These are phyloP conservation scores for Dusona sp. DNA, from an alignment of 2,888 invertebrate genomes.

Conservation along the genomic window DNA sequence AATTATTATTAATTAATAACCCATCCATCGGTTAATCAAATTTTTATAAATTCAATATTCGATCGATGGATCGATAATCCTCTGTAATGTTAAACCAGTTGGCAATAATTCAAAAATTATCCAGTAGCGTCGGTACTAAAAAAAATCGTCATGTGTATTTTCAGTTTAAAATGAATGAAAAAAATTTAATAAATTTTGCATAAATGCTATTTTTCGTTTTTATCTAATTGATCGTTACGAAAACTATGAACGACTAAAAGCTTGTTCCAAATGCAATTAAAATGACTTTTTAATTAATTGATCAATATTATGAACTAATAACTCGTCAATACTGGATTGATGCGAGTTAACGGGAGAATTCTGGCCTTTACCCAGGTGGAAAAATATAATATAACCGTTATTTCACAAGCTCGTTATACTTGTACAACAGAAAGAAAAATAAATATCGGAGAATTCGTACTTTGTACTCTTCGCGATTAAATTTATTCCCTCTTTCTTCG, in stretches of 20 bases:
- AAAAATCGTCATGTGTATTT: not conserved
- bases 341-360: not conserved
- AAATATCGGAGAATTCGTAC: conserved; percentile 35
- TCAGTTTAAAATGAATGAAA: not conserved
- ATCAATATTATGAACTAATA: not conserved
- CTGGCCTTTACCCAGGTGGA: not conserved
- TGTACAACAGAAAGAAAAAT: not conserved
- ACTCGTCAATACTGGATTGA: not conserved
- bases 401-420: not conserved
- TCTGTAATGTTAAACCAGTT: not conserved
- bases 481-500: conserved; percentile 10
- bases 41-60: not conserved
- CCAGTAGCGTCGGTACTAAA: not conserved
- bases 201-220: not conserved
- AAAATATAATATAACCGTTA: not conserved
- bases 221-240: not conserved
- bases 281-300: not conserved
- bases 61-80: not conserved
- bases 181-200: not conserved
- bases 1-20: not conserved
- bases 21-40: no score
- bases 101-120: not conserved
- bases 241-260: not conserved
- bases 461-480: conserved; percentile 53
- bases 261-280: not conserved